Percentiles rank a stretch among this genome's conserved stretches.
Conservation (phyloP, 2,888 invertebrate genomes). For the Polia nebulosa region DNA sequence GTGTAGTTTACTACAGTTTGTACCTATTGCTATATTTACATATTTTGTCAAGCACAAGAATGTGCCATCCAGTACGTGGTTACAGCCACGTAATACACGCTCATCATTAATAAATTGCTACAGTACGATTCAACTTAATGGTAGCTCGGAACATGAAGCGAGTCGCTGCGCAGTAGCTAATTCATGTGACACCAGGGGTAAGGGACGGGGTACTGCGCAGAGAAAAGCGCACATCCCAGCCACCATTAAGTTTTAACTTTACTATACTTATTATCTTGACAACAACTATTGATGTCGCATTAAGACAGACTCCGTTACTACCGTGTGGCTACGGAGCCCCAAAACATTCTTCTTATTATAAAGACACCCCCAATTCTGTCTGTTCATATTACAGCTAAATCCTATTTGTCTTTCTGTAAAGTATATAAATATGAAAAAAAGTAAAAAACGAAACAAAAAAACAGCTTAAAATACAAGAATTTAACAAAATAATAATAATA, state of each 20-base stretch:
- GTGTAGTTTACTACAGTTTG: constrained; percentile 24
- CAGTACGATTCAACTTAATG: background rate
- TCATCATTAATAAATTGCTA: background rate
- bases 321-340: background rate
- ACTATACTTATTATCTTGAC: background rate
- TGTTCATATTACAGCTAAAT: background rate
- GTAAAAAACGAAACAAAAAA: background rate
- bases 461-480: background rate
- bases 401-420: background rate
- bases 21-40: constrained; percentile 44
- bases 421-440: background rate
- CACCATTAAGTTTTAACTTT: background rate
- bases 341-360: background rate
- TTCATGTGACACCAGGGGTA: background rate
- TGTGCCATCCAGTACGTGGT: background rate
- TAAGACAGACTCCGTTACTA: background rate
- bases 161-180: background rate
- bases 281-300: background rate
- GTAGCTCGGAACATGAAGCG: background rate
- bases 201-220: background rate
- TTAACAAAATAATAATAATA: background rate
- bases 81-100: constrained; percentile 1
- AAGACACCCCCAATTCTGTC: background rate
- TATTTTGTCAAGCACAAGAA: constrained; percentile 10
- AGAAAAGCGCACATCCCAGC: background rate